Base-by-base conservation (phyloP, 2,113 vertebrate species). In the Gasterosteus nipponicus region DNA sequence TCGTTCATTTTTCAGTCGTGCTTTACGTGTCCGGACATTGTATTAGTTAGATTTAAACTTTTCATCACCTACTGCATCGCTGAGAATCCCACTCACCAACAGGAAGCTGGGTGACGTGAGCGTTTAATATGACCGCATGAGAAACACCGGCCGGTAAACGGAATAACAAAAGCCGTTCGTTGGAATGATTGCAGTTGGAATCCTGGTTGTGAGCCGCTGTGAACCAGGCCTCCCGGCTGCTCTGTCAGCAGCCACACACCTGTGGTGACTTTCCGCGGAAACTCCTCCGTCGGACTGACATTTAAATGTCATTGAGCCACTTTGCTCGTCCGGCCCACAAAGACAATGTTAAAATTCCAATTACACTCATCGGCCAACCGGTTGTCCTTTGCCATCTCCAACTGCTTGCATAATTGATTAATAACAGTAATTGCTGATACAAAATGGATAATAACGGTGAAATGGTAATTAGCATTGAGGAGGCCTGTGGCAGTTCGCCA, bases 391-490 rank as follows among this genome's bases (percentile, higher is more conserved):
- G 7, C 56, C 58, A 16, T n/a, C 33, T 31, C 72, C 46, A 53
- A 77, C 74, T 42, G 47, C 66, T 46, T 73, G 71, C 72, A 72
- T 82, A 89, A 87, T 80, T 87, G 81, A 87, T 86, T 70, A 84
- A 74, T 83, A 69, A 56, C 22, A 69, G 51, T 84, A 80, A 86
- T 85, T 70, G 80, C 81, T 81, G 80, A 84, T 86, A 51, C 79
- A 86, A 88, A 78, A 83, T 85, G 81, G 77, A 76, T 88, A 86
- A 85, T 89, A 80, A 87, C 78, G 61, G 47, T 44, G 53, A 59
- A 80, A 73, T 73, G 41, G 5, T 82, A 33, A 87, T 81, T 83
- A 38, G 61, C 69, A 38, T n/a, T 47, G 58, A 74, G 58, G 29
- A 35, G 57, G 62, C 77, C 44, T 51, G 66, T 7, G 75, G 68